Evolutionary conservation across 2,888 invertebrate species (phyloP), one percentile per base, ranked within the genome.

Genomic region (Neoitamus cyanurus): DNA sequence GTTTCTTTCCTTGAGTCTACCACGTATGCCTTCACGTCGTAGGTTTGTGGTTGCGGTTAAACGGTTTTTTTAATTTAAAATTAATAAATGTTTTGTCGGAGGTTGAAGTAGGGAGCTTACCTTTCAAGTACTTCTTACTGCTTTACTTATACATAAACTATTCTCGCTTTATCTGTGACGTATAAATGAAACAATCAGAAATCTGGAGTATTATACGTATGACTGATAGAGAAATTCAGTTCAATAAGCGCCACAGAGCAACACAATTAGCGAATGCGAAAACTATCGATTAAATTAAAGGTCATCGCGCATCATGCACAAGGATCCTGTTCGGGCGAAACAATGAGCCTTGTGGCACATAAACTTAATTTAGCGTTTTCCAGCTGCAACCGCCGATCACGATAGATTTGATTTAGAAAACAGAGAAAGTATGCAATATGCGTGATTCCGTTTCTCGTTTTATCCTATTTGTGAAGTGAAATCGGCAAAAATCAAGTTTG

Each of bases 381-480:
- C 58, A 58, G 15, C 58, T 7, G 25, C 9, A 58, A 58, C 9
- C 58, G 58, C 25, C 20, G 58, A 25, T 9, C 58, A 58, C 58
- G 58, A 20, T 58, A 58, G 9, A 58, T 58, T 25, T 77, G 36
- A 42, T 77, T 77, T 77, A 77, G 42, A 77, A 77, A 77, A 77
- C 77, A 77, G 77, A 77, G 77, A 77, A 77, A 77, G 77, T 77
- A 28, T 30, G 77, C 28, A 11, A 28, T 77, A 77, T 28, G 42
- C 9, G 42, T 46, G 9, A 30, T 31, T 70, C 30, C 30, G 36
- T 46, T 77, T 77, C 77, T 77, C 77, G 42, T 77, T 77, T 77
- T 77, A 77, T 77, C 77, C 77, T 77, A 77, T 77, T 77, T 77
- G 46, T 77, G 77, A 77, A 77, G 77, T 77, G 77, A 77, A 77